These are phyloP conservation scores for Triplophysa yarkandensis DNA, from an alignment of 2,797 vertebrate genomes.

Conservation along the genomic window DNA sequence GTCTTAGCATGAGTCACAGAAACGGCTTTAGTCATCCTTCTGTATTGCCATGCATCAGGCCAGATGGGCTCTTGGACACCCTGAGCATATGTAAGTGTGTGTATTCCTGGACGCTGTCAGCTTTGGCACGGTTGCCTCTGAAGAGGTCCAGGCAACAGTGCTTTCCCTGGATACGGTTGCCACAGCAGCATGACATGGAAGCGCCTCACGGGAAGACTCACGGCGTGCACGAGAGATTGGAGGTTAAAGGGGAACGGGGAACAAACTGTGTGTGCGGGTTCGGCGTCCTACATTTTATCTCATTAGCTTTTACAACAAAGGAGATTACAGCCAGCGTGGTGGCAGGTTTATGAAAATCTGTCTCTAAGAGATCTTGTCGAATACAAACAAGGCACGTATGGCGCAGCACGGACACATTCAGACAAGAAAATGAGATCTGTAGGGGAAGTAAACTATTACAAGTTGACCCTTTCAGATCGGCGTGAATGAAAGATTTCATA, in stretches of 20 bases:
- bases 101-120: conserved; percentile 56
- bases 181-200: conserved; percentile 71
- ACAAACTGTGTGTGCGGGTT: neutral
- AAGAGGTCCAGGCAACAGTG: conserved; percentile 61
- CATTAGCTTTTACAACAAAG: conserved; percentile 19
- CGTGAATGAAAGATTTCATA: neutral
- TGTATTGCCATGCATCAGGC: conserved; percentile 34
- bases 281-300: neutral
- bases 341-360: conserved; percentile 15
- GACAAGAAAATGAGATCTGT: neutral
- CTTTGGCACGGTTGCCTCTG: conserved; percentile 39
- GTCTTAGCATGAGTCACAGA: conserved; percentile 24
- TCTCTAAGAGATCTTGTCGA: neutral
- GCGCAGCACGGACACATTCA: neutral
- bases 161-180: conserved; percentile 75
- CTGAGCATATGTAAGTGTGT: conserved; percentile 35
- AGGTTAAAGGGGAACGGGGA: neutral
- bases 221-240: conserved; percentile 20
- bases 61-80: conserved; percentile 34
- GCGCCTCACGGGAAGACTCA: conserved; percentile 59
- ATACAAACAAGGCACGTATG: neutral
- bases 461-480: neutral
- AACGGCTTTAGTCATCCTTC: conserved; percentile 10
- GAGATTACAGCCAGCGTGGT: conserved; percentile 1
- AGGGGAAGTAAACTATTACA: neutral